Conservation (phyloP, 2,888 invertebrate genomes). For the Notodonta dromedarius region DNA sequence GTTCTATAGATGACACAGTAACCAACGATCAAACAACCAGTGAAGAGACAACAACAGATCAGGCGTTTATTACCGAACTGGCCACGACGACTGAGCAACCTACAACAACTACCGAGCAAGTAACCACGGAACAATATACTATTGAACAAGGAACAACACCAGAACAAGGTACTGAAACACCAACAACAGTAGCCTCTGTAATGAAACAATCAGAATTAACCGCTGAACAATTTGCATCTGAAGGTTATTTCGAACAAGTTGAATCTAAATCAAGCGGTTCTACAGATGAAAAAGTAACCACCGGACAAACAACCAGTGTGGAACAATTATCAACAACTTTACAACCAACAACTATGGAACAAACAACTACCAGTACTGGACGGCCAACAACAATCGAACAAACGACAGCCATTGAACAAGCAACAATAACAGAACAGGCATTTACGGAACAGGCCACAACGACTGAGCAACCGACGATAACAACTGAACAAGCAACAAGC, state of each 20-base stretch:
- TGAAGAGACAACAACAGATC: constrained; percentile 3
- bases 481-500: not conserved
- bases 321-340: not conserved
- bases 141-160: not conserved
- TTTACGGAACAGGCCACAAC: not conserved
- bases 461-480: not conserved
- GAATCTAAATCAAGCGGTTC: not conserved
- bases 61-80: not conserved
- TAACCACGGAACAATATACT: too few relatives aligned
- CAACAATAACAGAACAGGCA: not conserved
- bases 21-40: constrained; percentile 8
- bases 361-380: not conserved
- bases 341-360: not conserved
- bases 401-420: constrained; percentile 7
- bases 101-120: not conserved
- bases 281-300: constrained; percentile 7
- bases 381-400: not conserved
- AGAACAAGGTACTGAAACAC: not conserved
- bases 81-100: not conserved
- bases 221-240: too few relatives aligned
- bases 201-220: too few relatives aligned
- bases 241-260: too few relatives aligned
- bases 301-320: constrained; percentile 6
- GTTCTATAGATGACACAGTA: constrained; percentile 5
- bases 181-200: not conserved